Percentiles rank a stretch among this genome's conserved stretches.
phyloP scores from a whole-genome alignment of 2,113 vertebrate species.

The Desmodus rotundus region DNA sequence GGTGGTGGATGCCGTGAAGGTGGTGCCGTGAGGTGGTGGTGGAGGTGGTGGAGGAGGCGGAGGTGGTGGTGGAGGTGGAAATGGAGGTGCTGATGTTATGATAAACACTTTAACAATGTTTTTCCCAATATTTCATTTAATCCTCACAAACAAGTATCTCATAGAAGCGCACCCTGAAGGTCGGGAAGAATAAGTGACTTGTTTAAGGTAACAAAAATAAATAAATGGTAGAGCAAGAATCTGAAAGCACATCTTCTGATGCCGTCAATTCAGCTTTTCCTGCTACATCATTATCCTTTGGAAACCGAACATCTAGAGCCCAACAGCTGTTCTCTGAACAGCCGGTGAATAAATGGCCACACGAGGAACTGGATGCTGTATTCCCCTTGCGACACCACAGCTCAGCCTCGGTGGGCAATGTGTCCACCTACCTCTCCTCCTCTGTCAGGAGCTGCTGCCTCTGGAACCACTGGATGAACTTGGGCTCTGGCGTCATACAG shows the following conservation, averaged over 20 bases:
- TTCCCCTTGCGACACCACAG: rapidly evolving
- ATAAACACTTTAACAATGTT: not conserved
- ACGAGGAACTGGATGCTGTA: rapidly evolving
- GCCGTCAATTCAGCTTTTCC: not conserved
- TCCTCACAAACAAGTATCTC: not conserved
- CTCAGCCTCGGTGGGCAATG: rapidly evolving
- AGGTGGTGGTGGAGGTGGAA: not conserved
- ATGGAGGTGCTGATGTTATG: too few species aligned
- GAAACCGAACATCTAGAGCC: not conserved
- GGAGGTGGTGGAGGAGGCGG: not conserved
- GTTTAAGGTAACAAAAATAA: not conserved
- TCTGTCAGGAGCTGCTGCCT: conserved; percentile 87
- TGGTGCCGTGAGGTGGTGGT: too few species aligned
- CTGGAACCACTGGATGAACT: conserved; percentile 92
- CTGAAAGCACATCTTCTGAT: not conserved
- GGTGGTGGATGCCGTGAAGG: not conserved
- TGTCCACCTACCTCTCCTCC: conserved; percentile 87
- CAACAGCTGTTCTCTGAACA: not conserved
- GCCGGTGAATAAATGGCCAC: not conserved
- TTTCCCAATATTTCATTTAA: not conserved
- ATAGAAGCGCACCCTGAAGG: not conserved
- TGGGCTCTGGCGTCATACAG: conserved; percentile 85
- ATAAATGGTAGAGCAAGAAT: not conserved
- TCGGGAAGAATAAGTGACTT: not conserved
- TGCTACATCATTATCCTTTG: not conserved